Evolutionary conservation across 1,140 invertebrate genomes (phyloP).

Genomic region (Samia ricini): DNA sequence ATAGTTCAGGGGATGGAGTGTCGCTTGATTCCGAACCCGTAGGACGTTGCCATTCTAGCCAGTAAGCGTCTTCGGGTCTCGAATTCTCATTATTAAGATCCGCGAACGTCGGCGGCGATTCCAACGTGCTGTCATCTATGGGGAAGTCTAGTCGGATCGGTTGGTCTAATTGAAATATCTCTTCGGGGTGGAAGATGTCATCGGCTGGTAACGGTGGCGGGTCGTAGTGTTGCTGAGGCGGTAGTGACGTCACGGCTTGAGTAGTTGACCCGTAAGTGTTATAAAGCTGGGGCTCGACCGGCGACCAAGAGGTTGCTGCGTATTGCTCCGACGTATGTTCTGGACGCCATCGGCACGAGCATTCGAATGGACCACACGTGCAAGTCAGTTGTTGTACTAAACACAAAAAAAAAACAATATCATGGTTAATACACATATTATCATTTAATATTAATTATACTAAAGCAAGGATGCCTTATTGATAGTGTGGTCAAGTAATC

Average conservation of each 20-base stretch:
- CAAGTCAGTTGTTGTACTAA: constrained; percentile 47
- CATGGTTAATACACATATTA: neutral
- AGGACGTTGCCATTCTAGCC: constrained; percentile 68
- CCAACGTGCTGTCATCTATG: constrained; percentile 68
- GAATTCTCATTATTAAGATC: constrained; percentile 84
- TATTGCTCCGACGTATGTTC: constrained; percentile 47
- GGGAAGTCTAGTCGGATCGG: constrained; percentile 82
- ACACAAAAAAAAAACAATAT: constrained; percentile 14
- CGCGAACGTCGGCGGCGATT: constrained; percentile 83
- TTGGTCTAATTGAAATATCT: constrained; percentile 87
- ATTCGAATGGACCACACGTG: constrained; percentile 64
- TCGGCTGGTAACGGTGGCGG: constrained; percentile 74
- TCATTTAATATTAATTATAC: too few relatives aligned
- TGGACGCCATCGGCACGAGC: constrained; percentile 59
- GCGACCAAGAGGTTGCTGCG: constrained; percentile 44
- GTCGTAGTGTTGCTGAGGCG: constrained; percentile 51
- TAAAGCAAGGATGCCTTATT: too few relatives aligned
- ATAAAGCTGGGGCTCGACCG: constrained; percentile 46
- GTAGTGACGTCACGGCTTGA: constrained; percentile 32
- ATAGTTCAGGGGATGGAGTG: constrained; percentile 75
- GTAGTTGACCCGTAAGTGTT: constrained; percentile 42
- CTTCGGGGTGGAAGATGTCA: constrained; percentile 87
- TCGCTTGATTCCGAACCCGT: constrained; percentile 73
- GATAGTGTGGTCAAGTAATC: too few relatives aligned
- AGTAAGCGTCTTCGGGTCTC: constrained; percentile 76